A percentile compares a stretch with the other conserved stretches of the same genome.
These are phyloP conservation scores for Zaprionus tsacasi DNA, from an alignment of 1,140 invertebrate genomes.

Conservation along the genomic window DNA sequence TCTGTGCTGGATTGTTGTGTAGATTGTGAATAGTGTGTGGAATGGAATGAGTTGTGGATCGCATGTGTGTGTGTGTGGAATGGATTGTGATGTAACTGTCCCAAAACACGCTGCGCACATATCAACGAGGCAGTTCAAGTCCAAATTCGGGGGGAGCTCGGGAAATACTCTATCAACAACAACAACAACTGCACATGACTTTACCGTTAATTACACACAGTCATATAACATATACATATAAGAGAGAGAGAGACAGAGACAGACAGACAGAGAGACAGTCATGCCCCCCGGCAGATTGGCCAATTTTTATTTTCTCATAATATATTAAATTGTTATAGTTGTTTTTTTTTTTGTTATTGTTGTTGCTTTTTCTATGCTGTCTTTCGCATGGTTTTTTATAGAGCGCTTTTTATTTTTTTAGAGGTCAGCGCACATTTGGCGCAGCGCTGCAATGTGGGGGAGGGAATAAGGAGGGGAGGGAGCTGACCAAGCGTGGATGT, in stretches of 20 bases:
- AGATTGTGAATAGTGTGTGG: slow-evolving; percentile 42
- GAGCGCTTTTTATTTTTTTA: slow-evolving; percentile 66
- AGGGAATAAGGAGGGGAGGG: not conserved
- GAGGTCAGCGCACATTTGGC: slow-evolving; percentile 79
- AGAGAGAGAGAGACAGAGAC: not conserved
- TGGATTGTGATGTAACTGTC: slow-evolving; percentile 77
- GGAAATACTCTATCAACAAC: slow-evolving; percentile 39
- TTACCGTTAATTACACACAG: slow-evolving; percentile 78
- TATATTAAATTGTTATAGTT: slow-evolving; percentile 57
- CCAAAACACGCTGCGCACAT: slow-evolving; percentile 76
- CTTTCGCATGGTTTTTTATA: slow-evolving; percentile 57
- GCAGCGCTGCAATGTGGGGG: slow-evolving; percentile 56
- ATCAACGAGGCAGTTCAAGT: slow-evolving; percentile 82
- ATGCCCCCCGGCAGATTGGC: slow-evolving; percentile 44
- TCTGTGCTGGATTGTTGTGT: slow-evolving; percentile 5
- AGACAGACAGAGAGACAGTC: not conserved
- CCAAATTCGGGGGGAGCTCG: slow-evolving; percentile 61
- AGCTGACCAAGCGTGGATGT: not conserved
- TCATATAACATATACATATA: slow-evolving; percentile 14
- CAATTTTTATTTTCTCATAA: slow-evolving; percentile 77
- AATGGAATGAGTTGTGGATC: slow-evolving; percentile 23
- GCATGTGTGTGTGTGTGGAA: slow-evolving; percentile 50
- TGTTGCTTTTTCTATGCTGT: slow-evolving; percentile 43
- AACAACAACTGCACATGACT: slow-evolving; percentile 58
- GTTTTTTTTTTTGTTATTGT: slow-evolving; percentile 27